Evolutionary conservation across 2,113 vertebrate species (phyloP).

Genomic region (Eubucco bourcierii): DNA sequence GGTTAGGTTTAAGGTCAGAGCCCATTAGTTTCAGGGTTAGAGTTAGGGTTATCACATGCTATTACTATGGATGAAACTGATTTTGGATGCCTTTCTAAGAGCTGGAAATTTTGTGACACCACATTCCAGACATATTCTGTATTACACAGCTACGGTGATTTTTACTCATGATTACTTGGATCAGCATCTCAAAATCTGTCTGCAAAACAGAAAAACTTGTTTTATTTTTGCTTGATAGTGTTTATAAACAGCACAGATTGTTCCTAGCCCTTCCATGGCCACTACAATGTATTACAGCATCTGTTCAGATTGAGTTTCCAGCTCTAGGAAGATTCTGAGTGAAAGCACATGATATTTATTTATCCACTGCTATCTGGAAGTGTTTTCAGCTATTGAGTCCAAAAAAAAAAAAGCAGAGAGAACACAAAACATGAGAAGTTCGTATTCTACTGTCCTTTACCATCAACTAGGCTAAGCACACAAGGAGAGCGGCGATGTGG

Average conservation of each 20-base stretch:
- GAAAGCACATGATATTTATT: background rate
- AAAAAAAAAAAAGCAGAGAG: background rate
- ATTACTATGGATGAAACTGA: background rate
- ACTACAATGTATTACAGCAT: background rate
- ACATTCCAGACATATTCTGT: background rate
- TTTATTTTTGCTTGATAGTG: background rate
- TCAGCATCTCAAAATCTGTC: background rate
- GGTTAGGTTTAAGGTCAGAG: too few relatives aligned
- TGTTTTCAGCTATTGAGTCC: background rate
- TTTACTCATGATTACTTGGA: background rate
- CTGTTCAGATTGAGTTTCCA: background rate
- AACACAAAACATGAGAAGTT: background rate
- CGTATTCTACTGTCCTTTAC: background rate
- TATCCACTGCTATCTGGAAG: background rate
- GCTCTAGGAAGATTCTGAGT: background rate
- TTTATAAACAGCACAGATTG: background rate
- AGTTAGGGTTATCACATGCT: background rate
- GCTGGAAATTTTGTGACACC: background rate
- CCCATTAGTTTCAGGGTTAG: too few relatives aligned
- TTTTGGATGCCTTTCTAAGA: background rate
- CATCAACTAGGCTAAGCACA: background rate
- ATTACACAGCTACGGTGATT: background rate
- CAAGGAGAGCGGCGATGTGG: background rate
- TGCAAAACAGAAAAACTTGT: background rate
- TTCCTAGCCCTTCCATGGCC: background rate